Evolutionary conservation across 2,888 invertebrate genomes (phyloP), one percentile per base, ranked within the genome.

Genomic region (Scaeva pyrastri): DNA sequence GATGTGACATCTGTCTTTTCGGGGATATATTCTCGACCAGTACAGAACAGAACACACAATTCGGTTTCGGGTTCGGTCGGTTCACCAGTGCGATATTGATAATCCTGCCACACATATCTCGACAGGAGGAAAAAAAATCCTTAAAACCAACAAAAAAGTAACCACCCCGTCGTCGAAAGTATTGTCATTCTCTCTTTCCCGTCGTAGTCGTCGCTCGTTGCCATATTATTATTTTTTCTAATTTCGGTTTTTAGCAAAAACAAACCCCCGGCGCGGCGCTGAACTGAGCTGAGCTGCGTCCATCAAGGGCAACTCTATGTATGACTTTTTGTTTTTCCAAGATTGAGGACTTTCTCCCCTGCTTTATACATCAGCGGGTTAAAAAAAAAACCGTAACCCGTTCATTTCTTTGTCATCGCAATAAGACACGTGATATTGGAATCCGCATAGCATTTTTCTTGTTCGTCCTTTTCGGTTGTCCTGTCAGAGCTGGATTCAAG

Each of bases 1-100:
- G 91, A 91, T 92, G 91, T 92, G 91, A 91, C 91, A 91, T 92
- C 91, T 91, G 91, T 91, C 91, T 91, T 90, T 87, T 87, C 87
- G 72, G 87, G 88, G 86, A 85, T 74, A 68, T 52, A 68, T 68
- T 52, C 68, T 66, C 48, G 48, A 48, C 66, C 60, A 60, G 23
- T 43, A 45, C 21, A 11, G 8, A 68, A 72, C 70, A 66, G 26
- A 64, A 79, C 79, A 82, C 58, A 36, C 55, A 66, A 58, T 72
- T 56, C 11, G 48, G 64, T 60, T 62, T 68, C 12, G 12, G 10
- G 39, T 52, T 14, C n/a, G 75, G 68, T 70, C 10, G 60, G 75
- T 72, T 79, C 81, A 74, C 84, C 84, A 84, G 75, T 73, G 76
- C 68, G 81, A 77, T 86, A 86, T 82, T 86, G 86, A 82, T 86